Evolutionary conservation across 1,140 invertebrate species (phyloP), one percentile per base, ranked within the genome.

Genomic region (Brachionus angularis): DNA sequence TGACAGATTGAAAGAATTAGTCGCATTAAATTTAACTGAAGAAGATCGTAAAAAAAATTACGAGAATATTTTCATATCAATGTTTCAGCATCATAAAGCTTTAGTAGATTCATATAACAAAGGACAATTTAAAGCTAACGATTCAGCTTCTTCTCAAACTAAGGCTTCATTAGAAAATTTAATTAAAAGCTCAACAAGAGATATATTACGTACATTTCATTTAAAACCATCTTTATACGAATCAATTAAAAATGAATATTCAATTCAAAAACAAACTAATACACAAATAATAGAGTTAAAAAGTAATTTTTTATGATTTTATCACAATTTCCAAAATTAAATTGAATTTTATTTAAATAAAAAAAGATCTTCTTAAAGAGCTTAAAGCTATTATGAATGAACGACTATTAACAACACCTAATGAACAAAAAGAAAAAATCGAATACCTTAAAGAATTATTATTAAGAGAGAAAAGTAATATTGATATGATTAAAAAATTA

Each of bases 371-470:
- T 7, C 33, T 71, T 31, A 46, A 71, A 10, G 67, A 52, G 33
- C 31, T 71, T 18, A 71, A 52, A 44, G 49, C 34, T 33, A 16
- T 52, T 18, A 33, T 71, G 33, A 53, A 71, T 14, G 67, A 71
- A 55, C 18, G 67, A 4, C 29, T 71, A n/a, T 42, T 53, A 14
- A 71, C 67, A 16, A 71, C 67, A 1, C 67, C 67, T 3, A 42
- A 50, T 71, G 67, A 71, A 44, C 46, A 71, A 29, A 39, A 25
- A 44, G 67, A 71, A 16, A 50, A 55, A 71, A 25, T 53, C 2
- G 67, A 71, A n/a, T 71, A 52, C 21, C 25, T 71, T 14, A 71
- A 55, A 52, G 67, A 71, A 14, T 21, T 71, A 34, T 33, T 52
- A 18, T 34, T 52, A 8, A 71, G 49, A 46, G 67, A 71, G 52